These are phyloP conservation scores for Hyperoodon ampullatus DNA, from an alignment of 2,113 vertebrate species.

Conservation along the genomic window DNA sequence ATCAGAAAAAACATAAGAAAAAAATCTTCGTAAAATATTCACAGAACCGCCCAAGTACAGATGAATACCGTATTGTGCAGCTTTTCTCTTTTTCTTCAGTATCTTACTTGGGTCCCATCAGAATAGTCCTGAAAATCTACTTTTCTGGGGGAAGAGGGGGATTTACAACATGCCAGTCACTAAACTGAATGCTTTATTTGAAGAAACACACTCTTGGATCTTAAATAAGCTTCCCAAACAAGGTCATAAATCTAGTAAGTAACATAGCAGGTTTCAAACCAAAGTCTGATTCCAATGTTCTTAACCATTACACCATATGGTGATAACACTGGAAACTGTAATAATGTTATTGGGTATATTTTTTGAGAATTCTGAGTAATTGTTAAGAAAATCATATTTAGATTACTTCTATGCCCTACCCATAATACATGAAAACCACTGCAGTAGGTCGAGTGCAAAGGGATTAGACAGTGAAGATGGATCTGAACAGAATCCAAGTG, in stretches of 20 bases:
- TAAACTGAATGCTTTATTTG: background rate
- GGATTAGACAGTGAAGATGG: background rate
- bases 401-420: background rate
- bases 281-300: background rate
- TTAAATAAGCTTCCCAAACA: constrained; percentile 52
- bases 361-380: background rate
- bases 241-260: background rate
- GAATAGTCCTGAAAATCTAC: background rate
- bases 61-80: background rate
- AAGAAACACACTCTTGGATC: background rate
- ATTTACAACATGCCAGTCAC: background rate
- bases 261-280: background rate
- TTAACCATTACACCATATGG: background rate
- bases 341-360: background rate
- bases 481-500: background rate
- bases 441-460: background rate
- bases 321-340: background rate
- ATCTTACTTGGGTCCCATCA: background rate
- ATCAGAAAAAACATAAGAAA: background rate
- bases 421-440: background rate
- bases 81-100: constrained; percentile 15
- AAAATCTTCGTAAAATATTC: background rate
- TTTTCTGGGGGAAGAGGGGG: background rate
- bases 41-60: background rate
- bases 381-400: background rate